Evolutionary conservation across 2,797 vertebrate genomes (phyloP).

Genomic region (Odontamblyopus rebecca): DNA sequence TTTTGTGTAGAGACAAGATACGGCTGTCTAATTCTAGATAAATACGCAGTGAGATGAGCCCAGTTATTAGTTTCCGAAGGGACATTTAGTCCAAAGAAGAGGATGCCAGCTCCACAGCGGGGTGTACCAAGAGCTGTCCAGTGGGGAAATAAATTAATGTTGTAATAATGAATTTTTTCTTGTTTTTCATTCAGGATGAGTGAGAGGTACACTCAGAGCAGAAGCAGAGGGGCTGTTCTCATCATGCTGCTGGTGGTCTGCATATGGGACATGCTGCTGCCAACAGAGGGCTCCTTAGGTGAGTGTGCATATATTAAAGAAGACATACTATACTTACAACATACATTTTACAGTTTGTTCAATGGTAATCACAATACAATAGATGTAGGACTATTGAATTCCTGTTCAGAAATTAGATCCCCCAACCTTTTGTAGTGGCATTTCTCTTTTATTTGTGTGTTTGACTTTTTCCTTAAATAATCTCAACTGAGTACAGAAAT

Average conservation of each 20-base stretch:
- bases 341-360: no score
- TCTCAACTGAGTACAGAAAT: no score
- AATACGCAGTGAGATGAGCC: slow-evolving; percentile 22
- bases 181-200: slow-evolving; percentile 86
- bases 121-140: not conserved
- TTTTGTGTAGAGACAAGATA: slow-evolving; percentile 38
- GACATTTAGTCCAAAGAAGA: not conserved
- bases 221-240: slow-evolving; percentile 89
- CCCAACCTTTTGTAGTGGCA: no score
- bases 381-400: no score
- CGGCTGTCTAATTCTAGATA: slow-evolving; percentile 19
- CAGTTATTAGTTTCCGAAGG: slow-evolving; percentile 17
- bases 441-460: no score
- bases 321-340: not conserved
- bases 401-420: no score
- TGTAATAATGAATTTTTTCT: not conserved
- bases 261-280: slow-evolving; percentile 84
- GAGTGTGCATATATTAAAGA: slow-evolving; percentile 55
- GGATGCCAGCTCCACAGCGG: not conserved
- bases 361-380: no score
- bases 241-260: slow-evolving; percentile 89
- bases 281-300: slow-evolving; percentile 88
- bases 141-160: no score
- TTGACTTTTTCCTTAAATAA: no score
- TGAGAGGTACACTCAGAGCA: slow-evolving; percentile 86